These are phyloP conservation scores for Embiotoca jacksoni DNA, from an alignment of 2,113 vertebrate species.

Conservation along the genomic window DNA sequence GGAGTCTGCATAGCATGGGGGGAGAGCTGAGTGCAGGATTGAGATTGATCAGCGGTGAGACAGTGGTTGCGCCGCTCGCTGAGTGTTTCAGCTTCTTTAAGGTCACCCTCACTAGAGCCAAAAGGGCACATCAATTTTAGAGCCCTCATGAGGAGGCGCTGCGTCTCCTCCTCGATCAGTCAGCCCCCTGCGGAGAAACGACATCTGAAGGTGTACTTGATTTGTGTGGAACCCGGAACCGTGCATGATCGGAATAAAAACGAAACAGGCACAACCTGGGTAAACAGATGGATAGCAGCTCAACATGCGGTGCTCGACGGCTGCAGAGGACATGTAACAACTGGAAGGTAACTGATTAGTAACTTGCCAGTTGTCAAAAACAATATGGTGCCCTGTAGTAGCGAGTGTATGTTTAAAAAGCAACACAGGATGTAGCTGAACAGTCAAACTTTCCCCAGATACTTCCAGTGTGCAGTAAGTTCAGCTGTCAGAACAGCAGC, in stretches of 20 bases:
- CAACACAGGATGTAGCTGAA: not conserved
- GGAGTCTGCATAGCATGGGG: slow-evolving; percentile 49
- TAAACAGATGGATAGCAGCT: slow-evolving; percentile 67
- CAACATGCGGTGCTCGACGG: slow-evolving; percentile 43
- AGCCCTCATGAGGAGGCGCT: slow-evolving; percentile 76
- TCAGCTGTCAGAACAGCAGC: no score
- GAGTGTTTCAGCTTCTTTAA: slow-evolving; percentile 78
- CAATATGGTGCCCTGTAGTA: slow-evolving; percentile 53
- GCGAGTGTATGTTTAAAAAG: not conserved
- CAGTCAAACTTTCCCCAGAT: not conserved
- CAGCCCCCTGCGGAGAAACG: slow-evolving; percentile 74
- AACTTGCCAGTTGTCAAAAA: slow-evolving; percentile 64
- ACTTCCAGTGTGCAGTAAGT: not conserved
- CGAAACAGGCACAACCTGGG: slow-evolving; percentile 61
- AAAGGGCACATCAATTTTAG: slow-evolving; percentile 86
- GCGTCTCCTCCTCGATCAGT: slow-evolving; percentile 76
- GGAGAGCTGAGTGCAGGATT: slow-evolving; percentile 58
- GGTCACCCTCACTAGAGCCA: slow-evolving; percentile 83
- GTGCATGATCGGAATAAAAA: slow-evolving; percentile 77
- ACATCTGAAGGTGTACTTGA: slow-evolving; percentile 81
- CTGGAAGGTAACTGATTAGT: slow-evolving; percentile 58
- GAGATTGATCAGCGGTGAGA: slow-evolving; percentile 76
- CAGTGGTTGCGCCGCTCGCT: slow-evolving; percentile 65
- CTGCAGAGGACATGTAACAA: slow-evolving; percentile 48
- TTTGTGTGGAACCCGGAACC: slow-evolving; percentile 74